phyloP scores from a whole-genome alignment of 2,888 invertebrate species.

The Drosophila pseudotalamancana region DNA sequence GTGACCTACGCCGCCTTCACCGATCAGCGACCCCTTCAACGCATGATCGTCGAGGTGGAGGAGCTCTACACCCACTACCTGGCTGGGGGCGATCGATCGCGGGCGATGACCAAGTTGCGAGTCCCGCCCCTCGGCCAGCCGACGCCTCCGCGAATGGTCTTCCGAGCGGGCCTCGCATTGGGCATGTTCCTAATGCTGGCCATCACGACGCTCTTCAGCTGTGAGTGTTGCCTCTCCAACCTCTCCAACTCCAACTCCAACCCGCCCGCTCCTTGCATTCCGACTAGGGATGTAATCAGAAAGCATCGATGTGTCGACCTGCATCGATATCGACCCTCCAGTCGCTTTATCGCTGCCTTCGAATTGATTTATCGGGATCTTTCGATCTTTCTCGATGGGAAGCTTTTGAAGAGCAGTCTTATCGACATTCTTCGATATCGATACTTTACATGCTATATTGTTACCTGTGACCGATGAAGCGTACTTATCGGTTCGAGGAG shows the following conservation, averaged over 20 bases:
- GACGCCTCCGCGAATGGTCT: constrained; percentile 93
- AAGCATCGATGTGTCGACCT: not conserved
- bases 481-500: too few relatives aligned
- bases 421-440: too few relatives aligned
- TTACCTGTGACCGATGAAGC: too few relatives aligned
- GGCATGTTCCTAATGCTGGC: constrained; percentile 95
- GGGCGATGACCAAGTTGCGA: constrained; percentile 97
- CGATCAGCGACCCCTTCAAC: constrained; percentile 86
- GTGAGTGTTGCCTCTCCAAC: constrained; percentile 84
- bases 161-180: constrained; percentile 96
- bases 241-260: not conserved
- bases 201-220: constrained; percentile 92
- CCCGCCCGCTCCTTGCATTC: not conserved
- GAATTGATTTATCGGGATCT: not conserved
- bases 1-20: constrained; percentile 87
- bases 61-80: constrained; percentile 91
- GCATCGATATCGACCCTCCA: constrained; percentile 7
- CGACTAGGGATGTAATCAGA: not conserved
- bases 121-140: constrained; percentile 98
- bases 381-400: not conserved
- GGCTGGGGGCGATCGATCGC: constrained; percentile 95
- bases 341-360: not conserved
- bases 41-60: constrained; percentile 90
- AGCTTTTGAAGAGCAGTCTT: too few relatives aligned
- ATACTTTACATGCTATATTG: too few relatives aligned